Base-by-base conservation (phyloP, 2,797 vertebrate species). In the Tenualosa thibaudeaui region DNA sequence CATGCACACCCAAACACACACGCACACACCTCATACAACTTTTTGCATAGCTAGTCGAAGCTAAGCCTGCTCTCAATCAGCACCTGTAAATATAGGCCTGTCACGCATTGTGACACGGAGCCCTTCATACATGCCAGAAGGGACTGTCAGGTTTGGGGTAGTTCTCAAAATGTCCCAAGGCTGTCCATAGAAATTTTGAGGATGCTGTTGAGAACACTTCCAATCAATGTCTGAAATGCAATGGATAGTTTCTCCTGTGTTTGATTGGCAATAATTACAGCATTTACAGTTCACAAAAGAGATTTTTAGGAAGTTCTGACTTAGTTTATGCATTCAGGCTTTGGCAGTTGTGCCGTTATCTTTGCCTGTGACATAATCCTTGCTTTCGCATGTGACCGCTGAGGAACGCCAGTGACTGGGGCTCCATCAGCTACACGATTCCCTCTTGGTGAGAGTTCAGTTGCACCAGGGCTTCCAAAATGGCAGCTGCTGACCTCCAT, bases 61-160 rank as follows among this genome's bases (percentile, higher is more conserved):
- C 40, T 46, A 78, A 78, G 1, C 5, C 17, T 78, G 6, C 46
- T 40, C 40, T 78, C 71, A 78, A 40, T 78, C 37, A 78, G 43
- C 71, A 78, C 37, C 71, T 78, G 71, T 78, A 78, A 78, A 78
- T 78, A 78, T 78, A 46, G 40, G 37, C 71, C 9, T 3, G 65
- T 71, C 58, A 24, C n/a, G 17, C 19, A 5, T 56, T 22, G 13
- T 9, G 54, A 56, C 13, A 56, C 8, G 17, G n/a, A 60, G 22
- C 22, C 58, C 6, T n/a, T 60, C n/a, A 60, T n/a, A 4, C 3
- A n/a, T n/a, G 5, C 22, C 56, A n/a, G 22, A 60, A 60, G n/a
- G 5, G 58, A n/a, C 58, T 9, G 6, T 24, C 58, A 62, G 22
- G 1, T 62, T 62, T 24, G 22, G 5, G 53, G 56, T 17, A 58